A percentile compares a stretch with the other conserved stretches of the same genome.
Conservation (phyloP, 2,113 vertebrate genomes). For the Narcine bancroftii region DNA sequence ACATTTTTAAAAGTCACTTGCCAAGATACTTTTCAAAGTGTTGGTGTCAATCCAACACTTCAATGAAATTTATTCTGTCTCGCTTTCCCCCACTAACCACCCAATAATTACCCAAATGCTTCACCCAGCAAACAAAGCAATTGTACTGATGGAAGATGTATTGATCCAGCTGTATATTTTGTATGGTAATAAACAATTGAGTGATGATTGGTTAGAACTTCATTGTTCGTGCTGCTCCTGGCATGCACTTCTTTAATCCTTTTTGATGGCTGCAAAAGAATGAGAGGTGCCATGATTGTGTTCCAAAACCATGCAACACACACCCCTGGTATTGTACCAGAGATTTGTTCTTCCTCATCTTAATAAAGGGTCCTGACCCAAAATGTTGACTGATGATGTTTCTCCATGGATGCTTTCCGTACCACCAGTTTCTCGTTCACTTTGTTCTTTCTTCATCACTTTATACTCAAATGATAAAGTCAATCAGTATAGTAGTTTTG, state of each 20-base stretch:
- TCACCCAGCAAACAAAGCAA: background rate
- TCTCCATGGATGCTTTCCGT: too few relatives aligned
- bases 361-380: too few relatives aligned
- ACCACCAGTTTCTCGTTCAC: too few relatives aligned
- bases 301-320: background rate
- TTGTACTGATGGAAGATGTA: background rate
- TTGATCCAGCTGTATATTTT: background rate
- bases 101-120: background rate
- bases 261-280: too few relatives aligned
- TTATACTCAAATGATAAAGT: background rate
- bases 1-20: background rate
- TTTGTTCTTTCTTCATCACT: too few relatives aligned
- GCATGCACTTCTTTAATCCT: too few relatives aligned
- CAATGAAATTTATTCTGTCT: background rate
- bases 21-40: background rate
- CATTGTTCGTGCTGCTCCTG: too few relatives aligned
- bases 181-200: background rate
- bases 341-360: background rate
- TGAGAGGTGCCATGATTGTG: too few relatives aligned
- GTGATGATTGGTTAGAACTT: background rate
- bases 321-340: background rate
- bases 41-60: background rate
- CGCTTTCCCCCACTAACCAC: background rate
- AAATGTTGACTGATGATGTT: too few relatives aligned
- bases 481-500: background rate